Conservation (phyloP, 35 echinoderm and acorn worm genomes). For the Lytechinus variegatus region DNA sequence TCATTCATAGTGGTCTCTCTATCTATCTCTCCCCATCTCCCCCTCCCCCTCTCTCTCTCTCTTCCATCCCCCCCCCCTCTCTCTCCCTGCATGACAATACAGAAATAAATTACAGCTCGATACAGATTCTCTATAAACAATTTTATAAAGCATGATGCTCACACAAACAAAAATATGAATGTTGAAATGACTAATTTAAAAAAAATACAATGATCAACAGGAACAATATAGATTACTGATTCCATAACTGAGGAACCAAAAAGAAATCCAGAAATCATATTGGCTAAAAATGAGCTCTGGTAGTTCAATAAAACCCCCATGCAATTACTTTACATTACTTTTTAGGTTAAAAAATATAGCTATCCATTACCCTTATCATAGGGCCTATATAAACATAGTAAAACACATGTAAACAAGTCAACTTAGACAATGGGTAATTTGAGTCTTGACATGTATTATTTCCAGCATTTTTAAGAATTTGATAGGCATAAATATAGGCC, state of each 20-base stretch:
- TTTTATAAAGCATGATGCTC: not conserved
- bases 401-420: no score
- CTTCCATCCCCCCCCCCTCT: not conserved
- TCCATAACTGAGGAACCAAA: not conserved
- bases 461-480: no score
- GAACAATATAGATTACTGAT: not conserved
- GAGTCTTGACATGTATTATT: no score
- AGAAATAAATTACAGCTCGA: not conserved
- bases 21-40: not conserved
- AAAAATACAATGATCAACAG: not conserved
- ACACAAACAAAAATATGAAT: not conserved
- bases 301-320: no score
- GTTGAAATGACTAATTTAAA: not conserved
- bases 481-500: no score
- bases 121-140: not conserved
- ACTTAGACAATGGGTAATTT: no score
- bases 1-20: not conserved
- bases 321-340: no score
- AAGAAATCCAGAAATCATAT: not conserved
- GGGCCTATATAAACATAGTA: no score
- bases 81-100: not conserved
- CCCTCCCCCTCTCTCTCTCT: not conserved
- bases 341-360: no score
- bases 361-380: no score
- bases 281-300: not conserved